Base-by-base conservation (phyloP, 2,888 invertebrate species). In the Nematopogon swammerdamellus region DNA sequence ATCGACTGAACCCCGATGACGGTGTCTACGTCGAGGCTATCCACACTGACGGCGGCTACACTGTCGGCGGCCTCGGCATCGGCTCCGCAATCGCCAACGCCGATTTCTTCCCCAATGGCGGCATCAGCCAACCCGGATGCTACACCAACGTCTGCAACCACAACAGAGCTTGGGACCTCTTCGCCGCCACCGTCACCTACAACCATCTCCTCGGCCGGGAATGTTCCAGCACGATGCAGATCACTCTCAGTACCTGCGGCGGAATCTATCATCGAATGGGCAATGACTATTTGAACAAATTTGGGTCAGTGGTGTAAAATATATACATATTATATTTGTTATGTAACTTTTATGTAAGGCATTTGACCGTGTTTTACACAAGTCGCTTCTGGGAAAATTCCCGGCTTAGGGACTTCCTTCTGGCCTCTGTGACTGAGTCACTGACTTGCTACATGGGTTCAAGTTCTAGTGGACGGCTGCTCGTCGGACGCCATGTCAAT, bases 121-220 rank as follows among this genome's bases (percentile, higher is more conserved):
- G 84, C 2, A 60, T 48, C 20, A 56, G 56, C 14, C 69, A 71
- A 50, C 68, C 70, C 3, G 67, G 64, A 0, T 71, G 70, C 36
- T 2, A 55, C 2, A 61, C 61, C n/a, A 56, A 55, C 19, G 10
- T 64, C 4, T 71, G 70, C 53, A 62, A 63, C 50, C 70, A 70
- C 53, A 61, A 50, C 46, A 50, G 20, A 29, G 19, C 48, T 3
- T 44, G 25, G 10, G 30, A 47, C 17, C 30, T 50, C 8, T 47
- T 50, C 19, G 50, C 44, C 29, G 43, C 50, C 2, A 46, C 50
- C 29, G 44, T 50, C 1, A 58, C 57, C 0, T 52, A 61, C 50
- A 60, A 69, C 52, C 68, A 68, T 19, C 30, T 50, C 3, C n/a
- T 44, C 16, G 50, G 50, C 16, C 19, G 30, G 16, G 30, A 18